Conservation (phyloP, 2,797 vertebrate species). For the Clarias laeviceps region DNA sequence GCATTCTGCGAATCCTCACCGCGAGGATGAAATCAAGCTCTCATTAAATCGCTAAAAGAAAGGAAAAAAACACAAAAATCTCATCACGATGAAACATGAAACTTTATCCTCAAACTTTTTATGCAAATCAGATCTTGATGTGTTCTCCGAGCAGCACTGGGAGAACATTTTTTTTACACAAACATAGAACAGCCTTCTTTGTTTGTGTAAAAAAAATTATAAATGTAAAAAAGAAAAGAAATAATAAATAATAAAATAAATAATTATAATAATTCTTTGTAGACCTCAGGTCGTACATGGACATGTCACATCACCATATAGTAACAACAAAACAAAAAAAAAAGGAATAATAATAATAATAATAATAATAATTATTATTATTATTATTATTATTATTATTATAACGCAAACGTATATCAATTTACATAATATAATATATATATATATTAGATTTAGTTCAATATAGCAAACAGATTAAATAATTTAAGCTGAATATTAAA, state of each 20-base stretch:
- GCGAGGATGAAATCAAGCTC: not conserved
- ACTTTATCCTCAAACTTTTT: conserved; percentile 9
- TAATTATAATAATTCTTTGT: not conserved
- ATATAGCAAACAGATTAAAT: not conserved
- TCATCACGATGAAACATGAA: not conserved
- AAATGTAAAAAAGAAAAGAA: not conserved
- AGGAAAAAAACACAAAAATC: not conserved
- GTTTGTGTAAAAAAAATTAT: not conserved
- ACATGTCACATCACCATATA: not conserved
- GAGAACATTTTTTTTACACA: no score
- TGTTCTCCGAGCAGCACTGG: not conserved
- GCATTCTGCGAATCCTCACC: not conserved
- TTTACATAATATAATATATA: not conserved
- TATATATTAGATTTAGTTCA: not conserved
- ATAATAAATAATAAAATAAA: not conserved
- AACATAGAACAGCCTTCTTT: no score
- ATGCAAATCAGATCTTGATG: not conserved
- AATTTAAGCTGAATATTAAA: not conserved
- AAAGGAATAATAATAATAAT: not conserved
- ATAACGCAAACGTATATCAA: not conserved
- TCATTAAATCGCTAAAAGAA: not conserved
- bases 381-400: no score
- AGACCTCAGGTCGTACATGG: not conserved
- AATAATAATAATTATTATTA: not conserved
- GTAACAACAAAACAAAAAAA: not conserved